phyloP scores from a whole-genome alignment of 2,797 vertebrate species.

The Rhodeus uyekii region DNA sequence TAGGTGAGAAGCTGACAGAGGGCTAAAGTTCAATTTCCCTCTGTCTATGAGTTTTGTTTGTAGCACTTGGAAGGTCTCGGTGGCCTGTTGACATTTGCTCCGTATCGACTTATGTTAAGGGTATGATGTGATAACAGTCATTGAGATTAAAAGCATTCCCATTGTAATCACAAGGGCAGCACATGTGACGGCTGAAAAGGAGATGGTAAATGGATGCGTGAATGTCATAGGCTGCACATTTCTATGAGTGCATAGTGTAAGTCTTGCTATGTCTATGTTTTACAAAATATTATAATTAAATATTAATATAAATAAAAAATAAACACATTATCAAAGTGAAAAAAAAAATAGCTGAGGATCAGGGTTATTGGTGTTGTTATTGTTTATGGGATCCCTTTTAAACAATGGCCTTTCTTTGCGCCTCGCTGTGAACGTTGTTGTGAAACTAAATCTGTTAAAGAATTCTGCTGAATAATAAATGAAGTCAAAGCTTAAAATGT shows the following conservation, averaged over 20 bases:
- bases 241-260: neutral
- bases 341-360: neutral
- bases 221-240: slow-evolving; percentile 5
- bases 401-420: neutral
- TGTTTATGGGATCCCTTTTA: neutral
- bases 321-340: neutral
- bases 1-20: slow-evolving; percentile 68
- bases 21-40: slow-evolving; percentile 63
- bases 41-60: slow-evolving; percentile 21
- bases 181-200: slow-evolving; percentile 32
- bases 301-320: neutral
- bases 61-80: slow-evolving; percentile 58
- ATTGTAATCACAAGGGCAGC: slow-evolving; percentile 47
- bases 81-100: slow-evolving; percentile 57
- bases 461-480: neutral
- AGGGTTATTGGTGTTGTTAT: neutral
- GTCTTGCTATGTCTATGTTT: neutral
- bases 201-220: slow-evolving; percentile 5
- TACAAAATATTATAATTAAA: neutral
- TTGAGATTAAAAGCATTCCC: slow-evolving; percentile 58
- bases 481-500: neutral
- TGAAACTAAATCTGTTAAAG: neutral
- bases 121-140: slow-evolving; percentile 65
- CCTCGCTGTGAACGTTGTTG: neutral
- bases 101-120: slow-evolving; percentile 37